Base-by-base conservation (phyloP, 2,888 invertebrate genomes). In the Cactoblastis cactorum region DNA sequence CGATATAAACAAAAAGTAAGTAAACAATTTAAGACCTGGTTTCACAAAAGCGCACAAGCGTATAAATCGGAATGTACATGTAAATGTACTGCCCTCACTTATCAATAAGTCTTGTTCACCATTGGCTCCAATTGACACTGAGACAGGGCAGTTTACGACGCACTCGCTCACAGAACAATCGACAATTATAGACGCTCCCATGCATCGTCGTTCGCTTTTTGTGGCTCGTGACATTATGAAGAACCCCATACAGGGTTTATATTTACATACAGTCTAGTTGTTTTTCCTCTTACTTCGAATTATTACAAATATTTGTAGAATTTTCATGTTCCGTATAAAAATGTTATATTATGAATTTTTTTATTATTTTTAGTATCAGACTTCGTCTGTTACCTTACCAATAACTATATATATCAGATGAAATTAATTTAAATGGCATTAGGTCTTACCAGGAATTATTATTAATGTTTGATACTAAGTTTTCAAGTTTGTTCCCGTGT, bases 191-290 rank as follows among this genome's bases (percentile, higher is more conserved):
- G 52, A 45, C 43, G 48, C 51, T 59, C 54, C 51, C 58, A 60
- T 47, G 54, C 49, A n/a, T n/a, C n/a, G 49, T 37, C 43, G 53
- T 62, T 65, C 43, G 58, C 50, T 62, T 64, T 64, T 63, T 62
- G 62, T 55, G 51, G 12, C 52, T 64, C n/a, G 67, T 65, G 67
- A 71, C 69, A 71, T 69, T 71, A 66, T 74, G 74, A 62, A 62
- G 71, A 67, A 78, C 77, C n/a, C 43, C 6, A 28, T 43, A 15
- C 17, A 15, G 43, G 12, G 15, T 43, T 15, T 15, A 43, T 43
- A 28, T 43, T 17, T 32, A 43, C 18, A 17, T 43, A 56, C 66
- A 77, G 73, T 78, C 79, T 78, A 76, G 75, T 57, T 55, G 54
- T 55, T 59, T 54, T 50, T 56, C 5, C 1, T 18, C 1, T 35